Base-by-base conservation (phyloP, 2,888 invertebrate species). In the Spilarctia lutea region DNA sequence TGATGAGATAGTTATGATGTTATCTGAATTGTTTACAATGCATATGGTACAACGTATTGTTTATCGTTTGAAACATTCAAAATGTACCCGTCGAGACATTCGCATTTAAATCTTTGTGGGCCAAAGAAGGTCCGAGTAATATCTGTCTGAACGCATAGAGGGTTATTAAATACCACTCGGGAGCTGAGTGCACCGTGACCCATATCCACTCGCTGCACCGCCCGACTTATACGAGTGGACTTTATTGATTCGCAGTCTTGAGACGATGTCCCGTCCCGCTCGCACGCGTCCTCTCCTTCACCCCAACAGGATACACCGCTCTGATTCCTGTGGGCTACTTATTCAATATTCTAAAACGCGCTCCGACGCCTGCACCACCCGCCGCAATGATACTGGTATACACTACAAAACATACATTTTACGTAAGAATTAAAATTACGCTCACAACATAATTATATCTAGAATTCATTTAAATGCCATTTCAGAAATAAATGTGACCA, bases 181-280 rank as follows among this genome's bases (percentile, higher is more conserved):
- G 86, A 88, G 88, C 89, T 89, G 92, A 93, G 91, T 95, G 95
- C 96, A 95, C 92, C 91, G 93, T 94, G 95, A 95, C 95, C 96
- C 93, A 95, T 89, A 95, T 95, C 93, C 91, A 89, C 85, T 79
- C 86, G 90, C 90, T 95, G 96, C 96, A 95, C 90, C 94, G 89
- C 91, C 91, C 94, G 92, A 91, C 94, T 93, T 94, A 91, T 94
- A 94, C 94, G 91, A 95, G 94, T 95, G 95, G 94, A 95, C 96
- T 95, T 94, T 96, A 96, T 96, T 96, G 96, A 96, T 96, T 96
- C 96, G 93, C 90, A 94, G 96, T 96, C 96, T 96, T 96, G 95
- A 96, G 96, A 95, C 93, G 94, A 82, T 90, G 87, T 86, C 87
- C 92, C 86, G 89, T 91, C 94, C 92, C 92, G 85, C 90, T 93